Evolutionary conservation across 2,113 vertebrate species (phyloP), one percentile per base, ranked within the genome.

Genomic region (Hylia prasina): DNA sequence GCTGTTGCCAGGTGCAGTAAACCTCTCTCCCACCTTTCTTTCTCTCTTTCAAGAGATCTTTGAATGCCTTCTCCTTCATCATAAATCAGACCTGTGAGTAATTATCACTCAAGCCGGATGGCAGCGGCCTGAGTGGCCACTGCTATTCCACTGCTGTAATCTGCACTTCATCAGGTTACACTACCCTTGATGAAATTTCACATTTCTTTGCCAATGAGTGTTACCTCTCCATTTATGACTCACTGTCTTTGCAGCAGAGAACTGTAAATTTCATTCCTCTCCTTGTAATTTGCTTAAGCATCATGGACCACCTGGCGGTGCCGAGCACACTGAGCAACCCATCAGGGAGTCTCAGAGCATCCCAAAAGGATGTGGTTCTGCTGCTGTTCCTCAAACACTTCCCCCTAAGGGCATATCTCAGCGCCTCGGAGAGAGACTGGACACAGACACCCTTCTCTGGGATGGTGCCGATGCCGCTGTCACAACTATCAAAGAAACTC

Each of bases 1-100:
- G 80, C 81, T 87, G 65, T 92, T 97, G 85, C 96, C 93, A 96
- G 96, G 90, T 96, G 92, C 93, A 94, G 90, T 90, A 97, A 96
- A 96, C 88, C 80, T 95, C 92, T 75, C 90, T 68, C 82, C 82
- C 94, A 94, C 92, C 94, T 95, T 94, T 89, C 89, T 84, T 91
- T 88, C 78, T 92, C 76, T 90, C 94, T 95, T 96, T 95, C 72
- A 94, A 95, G 96, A 92, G 84, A 95, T 87, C 96, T 96, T 94
- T 96, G 96, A 96, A 94, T 93, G 82, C 72, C 68, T 83, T 91
- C 84, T 87, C 91, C 91, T 93, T 83, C 56, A 14, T 84, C 84
- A 94, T 95, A 95, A 92, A 97, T 96, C 95, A 95, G 88, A 96
- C 92, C 88, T 75, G 89, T 3, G 65, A 94, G 95, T 88, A 95